phyloP scores from a whole-genome alignment of 1,140 invertebrate genomes.

The Riptortus pedestris region DNA sequence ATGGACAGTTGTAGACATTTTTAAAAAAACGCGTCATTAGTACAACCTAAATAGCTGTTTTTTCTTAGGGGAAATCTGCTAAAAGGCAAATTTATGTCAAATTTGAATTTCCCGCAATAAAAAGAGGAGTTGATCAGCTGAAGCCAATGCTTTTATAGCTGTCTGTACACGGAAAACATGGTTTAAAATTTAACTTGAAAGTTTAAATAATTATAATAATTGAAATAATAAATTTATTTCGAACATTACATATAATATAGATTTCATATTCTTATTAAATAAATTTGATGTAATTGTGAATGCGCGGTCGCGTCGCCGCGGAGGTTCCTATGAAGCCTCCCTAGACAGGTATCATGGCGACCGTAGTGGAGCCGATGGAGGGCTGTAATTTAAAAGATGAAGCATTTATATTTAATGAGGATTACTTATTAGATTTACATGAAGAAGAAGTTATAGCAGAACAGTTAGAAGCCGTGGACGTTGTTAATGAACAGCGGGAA shows the following conservation, averaged over 20 bases:
- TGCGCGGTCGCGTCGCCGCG: constrained; percentile 13
- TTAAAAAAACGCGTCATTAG: too few relatives aligned
- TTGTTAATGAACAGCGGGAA: constrained; percentile 11
- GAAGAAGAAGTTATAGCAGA: constrained; percentile 29
- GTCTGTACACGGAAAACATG: neutral
- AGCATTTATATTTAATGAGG: constrained; percentile 29
- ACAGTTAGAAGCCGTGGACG: constrained; percentile 16
- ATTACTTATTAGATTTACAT: constrained; percentile 26
- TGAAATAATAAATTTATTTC: neutral
- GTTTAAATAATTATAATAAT: neutral
- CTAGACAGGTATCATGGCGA: constrained; percentile 25
- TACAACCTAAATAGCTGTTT: too few relatives aligned
- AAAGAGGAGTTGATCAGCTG: neutral
- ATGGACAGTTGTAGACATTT: too few relatives aligned
- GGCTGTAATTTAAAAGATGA: constrained; percentile 26
- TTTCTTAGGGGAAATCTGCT: too few relatives aligned
- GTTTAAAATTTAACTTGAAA: neutral
- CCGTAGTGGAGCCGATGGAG: constrained; percentile 24
- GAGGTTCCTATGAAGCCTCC: constrained; percentile 13
- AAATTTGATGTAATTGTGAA: neutral
- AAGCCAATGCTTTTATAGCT: neutral
- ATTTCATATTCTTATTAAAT: neutral
- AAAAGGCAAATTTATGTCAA: too few relatives aligned
- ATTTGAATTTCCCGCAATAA: too few relatives aligned
- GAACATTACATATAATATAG: neutral